Conservation (phyloP, 1,140 invertebrate genomes). For the Dreissena rostriformis region DNA sequence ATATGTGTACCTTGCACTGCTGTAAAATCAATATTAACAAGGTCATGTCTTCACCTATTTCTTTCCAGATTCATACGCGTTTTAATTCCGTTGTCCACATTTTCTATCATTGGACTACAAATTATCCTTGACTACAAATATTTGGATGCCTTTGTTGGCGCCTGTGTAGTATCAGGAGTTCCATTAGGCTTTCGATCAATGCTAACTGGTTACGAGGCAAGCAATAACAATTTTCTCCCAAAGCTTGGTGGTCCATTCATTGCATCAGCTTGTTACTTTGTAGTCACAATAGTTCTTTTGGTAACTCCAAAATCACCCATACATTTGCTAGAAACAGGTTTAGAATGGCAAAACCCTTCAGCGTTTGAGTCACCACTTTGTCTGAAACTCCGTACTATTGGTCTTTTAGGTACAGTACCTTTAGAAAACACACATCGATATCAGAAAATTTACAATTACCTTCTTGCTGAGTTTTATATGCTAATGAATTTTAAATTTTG, state of each 20-base stretch:
- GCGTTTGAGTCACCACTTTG: neutral
- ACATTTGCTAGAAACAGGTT: neutral
- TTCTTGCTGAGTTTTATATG: conserved; percentile 46
- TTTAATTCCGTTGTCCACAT: conserved; percentile 13
- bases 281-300: conserved; percentile 5
- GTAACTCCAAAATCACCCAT: conserved; percentile 2
- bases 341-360: neutral
- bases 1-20: neutral
- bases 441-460: neutral
- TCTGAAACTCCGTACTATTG: neutral
- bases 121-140: conserved; percentile 28
- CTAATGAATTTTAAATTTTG: conserved; percentile 46
- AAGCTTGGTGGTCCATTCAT: conserved; percentile 32
- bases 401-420: conserved; percentile 8
- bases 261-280: conserved; percentile 21
- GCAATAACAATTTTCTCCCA: conserved; percentile 34
- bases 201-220: conserved; percentile 28
- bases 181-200: conserved; percentile 44
- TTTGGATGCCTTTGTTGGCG: conserved; percentile 5
- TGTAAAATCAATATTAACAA: neutral
- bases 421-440: conserved; percentile 5
- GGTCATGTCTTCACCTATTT: neutral
- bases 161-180: conserved; percentile 25
- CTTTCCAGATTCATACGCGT: conserved; percentile 1
- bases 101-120: conserved; percentile 29